These are phyloP conservation scores for Lissocephala sabroskyi DNA, from an alignment of 2,888 invertebrate species.

Conservation along the genomic window DNA sequence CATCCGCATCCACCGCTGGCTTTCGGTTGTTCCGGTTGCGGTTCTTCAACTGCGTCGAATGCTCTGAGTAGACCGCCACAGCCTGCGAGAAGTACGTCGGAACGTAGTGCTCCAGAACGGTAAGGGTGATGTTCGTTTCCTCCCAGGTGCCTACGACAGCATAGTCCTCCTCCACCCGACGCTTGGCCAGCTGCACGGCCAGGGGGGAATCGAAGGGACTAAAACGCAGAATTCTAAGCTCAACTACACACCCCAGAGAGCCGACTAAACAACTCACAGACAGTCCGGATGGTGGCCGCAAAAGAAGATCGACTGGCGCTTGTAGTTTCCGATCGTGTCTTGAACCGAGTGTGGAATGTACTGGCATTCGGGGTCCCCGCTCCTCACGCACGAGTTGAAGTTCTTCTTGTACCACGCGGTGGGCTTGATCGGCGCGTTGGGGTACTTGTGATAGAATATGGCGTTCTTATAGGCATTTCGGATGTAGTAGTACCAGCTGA, in stretches of 20 bases:
- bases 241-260: too few relatives aligned
- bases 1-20: conserved; percentile 85
- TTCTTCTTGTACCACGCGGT: conserved; percentile 74
- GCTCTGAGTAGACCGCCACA: conserved; percentile 78
- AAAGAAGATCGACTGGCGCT: conserved; percentile 88
- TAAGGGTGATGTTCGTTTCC: conserved; percentile 87
- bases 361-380: conserved; percentile 85
- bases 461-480: conserved; percentile 80
- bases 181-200: conserved; percentile 86
- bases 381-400: conserved; percentile 87
- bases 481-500: conserved; percentile 92
- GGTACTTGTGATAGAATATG: conserved; percentile 85
- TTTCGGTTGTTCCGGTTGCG: conserved; percentile 89
- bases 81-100: conserved; percentile 89
- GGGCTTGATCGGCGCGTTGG: conserved; percentile 75
- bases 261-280: conserved; percentile 83
- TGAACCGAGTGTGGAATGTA: conserved; percentile 84
- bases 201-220: conserved; percentile 88
- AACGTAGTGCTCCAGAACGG: conserved; percentile 87
- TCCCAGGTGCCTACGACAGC: conserved; percentile 91
- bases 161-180: conserved; percentile 87
- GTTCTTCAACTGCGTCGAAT: conserved; percentile 71
- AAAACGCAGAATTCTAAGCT: too few relatives aligned
- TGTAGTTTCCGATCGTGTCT: conserved; percentile 86
- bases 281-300: conserved; percentile 89